phyloP scores from a whole-genome alignment of 2,113 vertebrate genomes.

The Raja brachyura region DNA sequence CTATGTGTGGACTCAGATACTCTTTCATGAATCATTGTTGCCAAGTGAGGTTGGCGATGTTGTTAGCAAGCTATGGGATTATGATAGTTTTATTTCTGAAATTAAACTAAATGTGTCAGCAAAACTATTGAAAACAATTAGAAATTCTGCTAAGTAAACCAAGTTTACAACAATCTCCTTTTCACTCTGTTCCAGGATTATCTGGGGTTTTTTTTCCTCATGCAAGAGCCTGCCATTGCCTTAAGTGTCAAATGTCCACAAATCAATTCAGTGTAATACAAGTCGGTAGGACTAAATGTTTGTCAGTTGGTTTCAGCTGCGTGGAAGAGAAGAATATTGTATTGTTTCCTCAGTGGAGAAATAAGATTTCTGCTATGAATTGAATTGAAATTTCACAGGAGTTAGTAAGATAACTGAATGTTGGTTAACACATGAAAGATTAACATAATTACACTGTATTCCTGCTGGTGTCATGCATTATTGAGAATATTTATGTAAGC shows the following conservation, averaged over 20 bases:
- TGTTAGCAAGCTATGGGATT: neutral
- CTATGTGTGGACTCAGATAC: neutral
- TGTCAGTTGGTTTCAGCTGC: neutral
- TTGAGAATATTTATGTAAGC: neutral
- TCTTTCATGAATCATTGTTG: neutral
- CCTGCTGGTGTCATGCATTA: neutral
- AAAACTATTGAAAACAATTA: neutral
- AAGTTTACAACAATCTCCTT: neutral
- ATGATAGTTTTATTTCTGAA: neutral
- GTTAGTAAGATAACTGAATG: neutral
- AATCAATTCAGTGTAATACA: neutral
- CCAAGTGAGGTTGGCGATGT: neutral
- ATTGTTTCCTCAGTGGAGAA: neutral
- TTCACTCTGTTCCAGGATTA: neutral
- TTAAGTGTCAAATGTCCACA: neutral
- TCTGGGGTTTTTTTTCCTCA: neutral
- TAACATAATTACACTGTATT: neutral
- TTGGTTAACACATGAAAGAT: neutral
- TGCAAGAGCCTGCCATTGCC: neutral
- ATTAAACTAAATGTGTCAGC: neutral
- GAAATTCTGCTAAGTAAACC: neutral
- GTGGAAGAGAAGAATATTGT: neutral
- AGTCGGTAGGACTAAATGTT: neutral
- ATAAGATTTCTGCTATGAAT: neutral
- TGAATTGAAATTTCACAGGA: neutral